A percentile compares a stretch with the other conserved stretches of the same genome.
Conservation (phyloP, 2,113 vertebrate genomes). For the Panthera tigris region DNA sequence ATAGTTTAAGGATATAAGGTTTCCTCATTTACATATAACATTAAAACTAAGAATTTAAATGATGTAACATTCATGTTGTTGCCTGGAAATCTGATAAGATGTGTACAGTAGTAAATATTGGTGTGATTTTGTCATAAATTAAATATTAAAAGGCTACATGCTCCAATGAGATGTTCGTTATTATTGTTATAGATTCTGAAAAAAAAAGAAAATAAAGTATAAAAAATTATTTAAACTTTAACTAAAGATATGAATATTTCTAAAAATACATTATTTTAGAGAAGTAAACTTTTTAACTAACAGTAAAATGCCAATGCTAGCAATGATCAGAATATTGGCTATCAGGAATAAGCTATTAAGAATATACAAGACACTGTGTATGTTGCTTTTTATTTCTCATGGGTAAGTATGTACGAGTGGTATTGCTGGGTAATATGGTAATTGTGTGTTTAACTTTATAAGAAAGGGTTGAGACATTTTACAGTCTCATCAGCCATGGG, state of each 20-base stretch:
- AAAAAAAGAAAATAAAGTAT: background rate
- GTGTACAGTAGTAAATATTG: background rate
- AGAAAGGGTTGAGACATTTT: background rate
- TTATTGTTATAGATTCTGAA: background rate
- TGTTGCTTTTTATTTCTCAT: background rate
- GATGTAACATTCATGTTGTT: background rate
- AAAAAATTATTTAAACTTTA: background rate
- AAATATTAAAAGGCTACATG: background rate
- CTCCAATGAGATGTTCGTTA: background rate
- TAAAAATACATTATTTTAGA: background rate
- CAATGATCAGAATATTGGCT: background rate
- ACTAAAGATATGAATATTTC: slow-evolving; percentile 12
- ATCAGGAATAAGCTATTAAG: background rate
- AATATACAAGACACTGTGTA: background rate
- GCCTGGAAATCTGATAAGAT: background rate
- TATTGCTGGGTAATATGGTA: background rate
- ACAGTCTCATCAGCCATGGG: background rate
- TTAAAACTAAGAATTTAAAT: slow-evolving; percentile 49
- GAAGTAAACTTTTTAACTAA: background rate
- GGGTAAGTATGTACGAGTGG: background rate
- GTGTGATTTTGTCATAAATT: background rate
- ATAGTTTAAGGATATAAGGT: background rate
- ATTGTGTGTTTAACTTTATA: background rate
- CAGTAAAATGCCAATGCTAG: background rate
- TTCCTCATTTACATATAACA: background rate